Evolutionary conservation across 2,888 invertebrate genomes (phyloP), one percentile per base, ranked within the genome.

Genomic region (Belgica antarctica): DNA sequence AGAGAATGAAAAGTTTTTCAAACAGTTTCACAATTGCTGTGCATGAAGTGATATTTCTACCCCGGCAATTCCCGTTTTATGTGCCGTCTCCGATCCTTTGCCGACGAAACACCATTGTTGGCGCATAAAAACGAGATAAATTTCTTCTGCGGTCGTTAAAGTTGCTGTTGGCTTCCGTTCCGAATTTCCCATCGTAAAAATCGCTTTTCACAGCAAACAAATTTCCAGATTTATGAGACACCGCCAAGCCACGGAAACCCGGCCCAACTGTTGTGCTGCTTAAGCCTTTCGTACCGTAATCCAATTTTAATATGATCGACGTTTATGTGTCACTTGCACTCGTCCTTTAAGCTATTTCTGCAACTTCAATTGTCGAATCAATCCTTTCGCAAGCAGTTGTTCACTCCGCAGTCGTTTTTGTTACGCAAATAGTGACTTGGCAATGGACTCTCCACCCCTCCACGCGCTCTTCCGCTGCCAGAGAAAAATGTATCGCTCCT

Each of bases 251-350:
- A 3, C 25, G 7, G 5, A 8, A 57, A 22, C 25, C 27, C 24
- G 22, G 22, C 19, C 52, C 52, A 52, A n/a, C 25, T 65, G 24
- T 1, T 65, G 25, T 22, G 31, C 15, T 17, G n/a, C 41, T 65
- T 65, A 65, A 65, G 46, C 65, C 65, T 65, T 65, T 47, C 46
- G 24, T 47, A 46, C n/a, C n/a, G 24, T 28, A 65, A 65, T 65
- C 65, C 65, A 46, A 65, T 46, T 46, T 47, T 63, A 63, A 63
- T 63, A 17, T 15, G 25, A 65, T 15, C 47, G 65, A 65, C 65
- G 15, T 47, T 65, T 36, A 12, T 25, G 46, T 65, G 65, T 65
- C 65, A 65, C 36, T 19, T 36, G 65, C 65, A 65, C 15, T 7
- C 52, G 22, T 52, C 22, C 52, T 31, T 31, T 31, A 22, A 52